Evolutionary conservation across 92 coral and sea anemone species (phyloP), one percentile per base, ranked within the genome.

Genomic region (Palythoa caribaeorum): DNA sequence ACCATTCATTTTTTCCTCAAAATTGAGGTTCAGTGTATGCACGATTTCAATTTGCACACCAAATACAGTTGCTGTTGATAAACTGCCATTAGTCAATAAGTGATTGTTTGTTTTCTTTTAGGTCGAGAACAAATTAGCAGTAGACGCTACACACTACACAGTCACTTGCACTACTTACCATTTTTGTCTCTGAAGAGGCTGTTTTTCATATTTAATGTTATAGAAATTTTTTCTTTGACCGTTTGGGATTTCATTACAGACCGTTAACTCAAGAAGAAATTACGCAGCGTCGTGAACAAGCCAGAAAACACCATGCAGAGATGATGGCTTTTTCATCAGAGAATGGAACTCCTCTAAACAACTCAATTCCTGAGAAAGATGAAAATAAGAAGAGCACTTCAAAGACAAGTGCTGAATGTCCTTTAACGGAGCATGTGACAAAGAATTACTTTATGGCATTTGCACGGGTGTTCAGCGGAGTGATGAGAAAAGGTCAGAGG

Each of bases 231-330:
- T 13, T 59, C 3, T 6, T 59, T n/a, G 17, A 59, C 6, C 6
- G 2, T n/a, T 13, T 59, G n/a, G 38, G 7, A 40, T 73, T 77
- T 53, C 83, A 36, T 28, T 35, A 5, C 47, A 97, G 99, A 83
- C 99, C 99, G 9, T 88, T 97, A 73, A 97, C 99, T 12, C 97
- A 97, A 88, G 99, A 95, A 57, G 97, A 97, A 87, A 88, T 97
- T 14, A 81, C 97, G 20, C 91, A 94, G 60, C 95, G 99, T 35
- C 96, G 99, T n/a, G 97, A 95, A 50, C 92, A 88, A 84, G 99
- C 99, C 7, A 90, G 99, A 79, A 88, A 89, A 75, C 93, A 94
- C 71, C 99, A 97, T 79, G 94, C 96, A 6, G 92, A 94, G 83
- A 91, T 94, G 95, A 35, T 93, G 80, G 87, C 92, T 2, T 6